Evolutionary conservation across 2,113 vertebrate species (phyloP).

Genomic region (Chaetorhynchus papuensis): DNA sequence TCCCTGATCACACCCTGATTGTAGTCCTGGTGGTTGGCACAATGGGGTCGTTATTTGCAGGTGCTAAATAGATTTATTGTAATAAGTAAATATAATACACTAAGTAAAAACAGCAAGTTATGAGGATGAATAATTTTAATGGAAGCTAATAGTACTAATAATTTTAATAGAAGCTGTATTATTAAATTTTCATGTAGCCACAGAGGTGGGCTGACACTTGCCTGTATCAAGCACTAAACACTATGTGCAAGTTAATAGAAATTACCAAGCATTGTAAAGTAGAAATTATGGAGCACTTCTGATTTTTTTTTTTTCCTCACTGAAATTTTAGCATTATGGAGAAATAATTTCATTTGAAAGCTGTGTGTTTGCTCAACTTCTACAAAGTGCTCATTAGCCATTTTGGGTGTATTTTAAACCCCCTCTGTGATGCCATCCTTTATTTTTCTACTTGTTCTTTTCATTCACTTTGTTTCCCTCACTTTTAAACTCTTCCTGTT

Average conservation of each 20-base stretch:
- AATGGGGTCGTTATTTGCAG: neutral
- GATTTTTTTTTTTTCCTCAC: neutral
- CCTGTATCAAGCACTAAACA: neutral
- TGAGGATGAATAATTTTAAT: neutral
- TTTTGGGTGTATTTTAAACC: neutral
- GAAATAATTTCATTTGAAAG: neutral
- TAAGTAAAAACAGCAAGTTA: neutral
- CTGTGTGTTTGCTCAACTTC: neutral
- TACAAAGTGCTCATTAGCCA: neutral
- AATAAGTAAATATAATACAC: neutral
- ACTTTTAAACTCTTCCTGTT: neutral
- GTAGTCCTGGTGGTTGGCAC: neutral
- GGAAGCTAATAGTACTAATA: neutral
- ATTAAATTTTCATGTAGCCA: neutral
- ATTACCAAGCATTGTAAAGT: neutral
- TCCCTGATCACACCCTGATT: neutral
- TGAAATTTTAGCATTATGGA: neutral
- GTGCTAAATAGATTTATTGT: neutral
- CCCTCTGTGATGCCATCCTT: neutral
- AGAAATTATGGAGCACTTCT: neutral
- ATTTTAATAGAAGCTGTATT: neutral
- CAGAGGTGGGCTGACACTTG: neutral
- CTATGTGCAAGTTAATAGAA: neutral
- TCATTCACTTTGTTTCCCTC: neutral
- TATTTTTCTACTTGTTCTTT: neutral